phyloP scores from a whole-genome alignment of 2,797 vertebrate species.

The Premnoplex brunnescens region DNA sequence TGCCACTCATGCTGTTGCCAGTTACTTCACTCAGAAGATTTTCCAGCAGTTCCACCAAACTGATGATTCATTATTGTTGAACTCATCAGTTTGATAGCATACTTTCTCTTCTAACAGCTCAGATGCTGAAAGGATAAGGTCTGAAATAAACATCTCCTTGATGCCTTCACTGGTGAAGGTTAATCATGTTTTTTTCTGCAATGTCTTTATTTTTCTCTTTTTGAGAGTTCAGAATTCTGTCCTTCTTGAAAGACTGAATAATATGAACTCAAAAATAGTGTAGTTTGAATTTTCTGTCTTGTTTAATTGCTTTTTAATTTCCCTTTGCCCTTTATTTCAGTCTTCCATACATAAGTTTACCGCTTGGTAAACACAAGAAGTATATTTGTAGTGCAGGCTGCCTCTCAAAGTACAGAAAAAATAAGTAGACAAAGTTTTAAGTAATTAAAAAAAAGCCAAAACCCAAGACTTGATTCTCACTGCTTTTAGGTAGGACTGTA shows the following conservation, averaged over 20 bases:
- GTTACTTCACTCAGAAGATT: background rate
- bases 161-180: background rate
- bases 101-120: background rate
- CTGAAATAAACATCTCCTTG: background rate
- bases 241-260: background rate
- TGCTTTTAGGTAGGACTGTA: background rate
- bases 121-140: background rate
- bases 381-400: background rate
- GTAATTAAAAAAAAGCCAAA: background rate
- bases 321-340: background rate
- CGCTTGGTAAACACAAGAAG: background rate
- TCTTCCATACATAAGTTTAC: background rate
- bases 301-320: slow-evolving; percentile 11
- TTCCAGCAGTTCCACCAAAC: background rate
- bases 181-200: background rate
- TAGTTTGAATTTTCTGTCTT: background rate
- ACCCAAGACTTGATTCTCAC: background rate
- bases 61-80: background rate
- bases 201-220: background rate
- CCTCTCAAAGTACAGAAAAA: slow-evolving; percentile 3
- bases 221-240: background rate
- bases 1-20: background rate
- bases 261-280: background rate
- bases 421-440: slow-evolving; percentile 2
- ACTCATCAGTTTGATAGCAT: background rate